Percentiles rank a stretch among this genome's conserved stretches.
phyloP scores from a whole-genome alignment of 1,140 invertebrate species.

The Samia ricini region DNA sequence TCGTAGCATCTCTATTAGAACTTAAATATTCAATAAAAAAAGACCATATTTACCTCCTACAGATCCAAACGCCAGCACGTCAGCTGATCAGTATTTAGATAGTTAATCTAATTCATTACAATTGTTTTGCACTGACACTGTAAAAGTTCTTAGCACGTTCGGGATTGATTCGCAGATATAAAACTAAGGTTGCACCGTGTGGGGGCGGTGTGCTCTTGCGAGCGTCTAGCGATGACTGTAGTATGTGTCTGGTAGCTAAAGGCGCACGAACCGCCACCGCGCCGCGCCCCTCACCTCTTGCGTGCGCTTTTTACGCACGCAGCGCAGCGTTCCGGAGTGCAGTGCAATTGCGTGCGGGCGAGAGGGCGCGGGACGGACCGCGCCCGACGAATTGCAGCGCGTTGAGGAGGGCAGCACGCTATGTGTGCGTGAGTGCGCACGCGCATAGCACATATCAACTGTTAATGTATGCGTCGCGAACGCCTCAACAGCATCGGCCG shows the following conservation, averaged over 20 bases:
- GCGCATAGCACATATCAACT: conserved; percentile 36
- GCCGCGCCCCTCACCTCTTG: conserved; percentile 58
- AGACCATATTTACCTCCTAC: conserved; percentile 8
- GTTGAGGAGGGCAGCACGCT: conserved; percentile 50
- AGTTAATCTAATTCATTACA: conserved; percentile 30
- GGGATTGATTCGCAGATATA: conserved; percentile 53
- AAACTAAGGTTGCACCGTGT: conserved; percentile 31
- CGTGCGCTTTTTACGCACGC: conserved; percentile 75
- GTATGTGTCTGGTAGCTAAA: conserved; percentile 42
- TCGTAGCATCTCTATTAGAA: conserved; percentile 35
- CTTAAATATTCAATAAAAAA: conserved; percentile 6
- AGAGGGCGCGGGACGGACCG: conserved; percentile 44
- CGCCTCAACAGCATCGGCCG: conserved; percentile 19
- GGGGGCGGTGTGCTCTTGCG: conserved; percentile 69
- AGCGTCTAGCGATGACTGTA: conserved; percentile 63
- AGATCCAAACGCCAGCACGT: background rate
- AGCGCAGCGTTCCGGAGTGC: conserved; percentile 57
- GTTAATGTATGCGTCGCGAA: conserved; percentile 32
- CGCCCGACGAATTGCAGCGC: conserved; percentile 72
- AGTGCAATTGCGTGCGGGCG: conserved; percentile 74
- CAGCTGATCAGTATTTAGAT: background rate
- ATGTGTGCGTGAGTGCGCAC: conserved; percentile 65
- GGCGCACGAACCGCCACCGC: conserved; percentile 39
- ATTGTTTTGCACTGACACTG: conserved; percentile 58
- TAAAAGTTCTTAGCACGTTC: conserved; percentile 54